phyloP scores from a whole-genome alignment of 2,113 vertebrate genomes.

The Eretmochelys imbricata region DNA sequence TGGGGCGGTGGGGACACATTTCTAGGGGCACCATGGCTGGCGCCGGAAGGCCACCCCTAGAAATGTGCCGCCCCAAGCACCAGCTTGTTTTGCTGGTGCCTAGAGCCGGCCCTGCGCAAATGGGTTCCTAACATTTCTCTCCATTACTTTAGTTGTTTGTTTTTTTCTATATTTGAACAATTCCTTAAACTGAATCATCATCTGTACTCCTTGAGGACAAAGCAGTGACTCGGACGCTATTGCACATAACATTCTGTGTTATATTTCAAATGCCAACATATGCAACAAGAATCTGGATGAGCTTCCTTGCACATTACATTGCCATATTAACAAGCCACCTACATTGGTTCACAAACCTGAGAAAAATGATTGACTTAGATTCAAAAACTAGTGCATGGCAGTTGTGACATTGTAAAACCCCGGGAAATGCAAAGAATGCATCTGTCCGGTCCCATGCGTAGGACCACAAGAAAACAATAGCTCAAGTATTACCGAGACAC shows the following conservation, averaged over 20 bases:
- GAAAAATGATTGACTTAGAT: not conserved
- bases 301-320: not conserved
- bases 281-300: not conserved
- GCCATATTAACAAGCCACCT: not conserved
- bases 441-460: not conserved
- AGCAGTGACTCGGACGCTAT: not conserved
- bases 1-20: too few species aligned
- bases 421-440: not conserved
- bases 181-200: not conserved
- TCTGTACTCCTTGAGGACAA: not conserved
- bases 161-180: not conserved
- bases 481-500: not conserved
- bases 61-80: too few species aligned
- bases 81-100: too few species aligned
- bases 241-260: not conserved
- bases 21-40: too few species aligned
- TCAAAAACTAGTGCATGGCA: not conserved
- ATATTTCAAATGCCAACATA: not conserved
- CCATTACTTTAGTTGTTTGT: not conserved
- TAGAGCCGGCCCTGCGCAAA: not conserved
- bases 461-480: not conserved
- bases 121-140: not conserved
- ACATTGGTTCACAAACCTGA: not conserved
- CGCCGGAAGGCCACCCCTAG: too few species aligned
- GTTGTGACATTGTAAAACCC: not conserved